A percentile compares a stretch with the other conserved stretches of the same genome.
Evolutionary conservation across 64 coral and sea anemone species (phyloP).

Genomic region (Catalaphyllia jardinei): DNA sequence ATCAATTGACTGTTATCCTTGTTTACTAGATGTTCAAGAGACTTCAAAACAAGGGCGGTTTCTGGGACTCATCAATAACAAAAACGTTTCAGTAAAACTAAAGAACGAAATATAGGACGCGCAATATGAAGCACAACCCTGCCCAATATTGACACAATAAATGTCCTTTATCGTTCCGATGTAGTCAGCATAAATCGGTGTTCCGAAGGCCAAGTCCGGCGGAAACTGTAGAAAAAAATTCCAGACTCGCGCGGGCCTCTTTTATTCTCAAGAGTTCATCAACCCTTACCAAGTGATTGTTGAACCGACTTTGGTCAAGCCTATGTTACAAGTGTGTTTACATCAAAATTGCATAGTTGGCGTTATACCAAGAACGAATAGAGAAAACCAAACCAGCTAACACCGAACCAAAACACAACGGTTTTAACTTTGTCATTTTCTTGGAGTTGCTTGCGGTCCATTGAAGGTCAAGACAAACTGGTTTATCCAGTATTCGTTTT

Average conservation of each 20-base stretch:
- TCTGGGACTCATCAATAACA: background rate
- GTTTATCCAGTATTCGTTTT: conserved; percentile 11
- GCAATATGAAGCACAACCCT: background rate
- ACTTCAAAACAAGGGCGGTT: background rate
- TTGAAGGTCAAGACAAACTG: background rate
- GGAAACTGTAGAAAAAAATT: conserved; percentile 27
- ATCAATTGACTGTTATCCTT: background rate
- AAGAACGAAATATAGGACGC: background rate
- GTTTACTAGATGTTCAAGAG: conserved; percentile 9
- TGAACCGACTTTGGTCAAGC: background rate
- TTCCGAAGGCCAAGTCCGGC: conserved; percentile 7
- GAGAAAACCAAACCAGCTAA: too few species aligned
- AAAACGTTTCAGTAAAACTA: background rate
- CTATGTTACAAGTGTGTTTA: conserved; percentile 4
- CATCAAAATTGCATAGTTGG: background rate
- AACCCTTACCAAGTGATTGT: background rate
- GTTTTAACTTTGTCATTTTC: background rate
- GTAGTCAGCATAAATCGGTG: conserved; percentile 16
- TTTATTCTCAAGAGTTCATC: conserved; percentile 27
- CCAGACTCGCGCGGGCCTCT: background rate
- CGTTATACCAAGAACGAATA: background rate
- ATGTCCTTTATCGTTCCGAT: background rate
- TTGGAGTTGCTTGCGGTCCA: background rate
- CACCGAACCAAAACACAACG: background rate
- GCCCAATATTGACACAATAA: conserved; percentile 2